phyloP scores from a whole-genome alignment of 1,140 invertebrate genomes.

The Sycobia sp. region DNA sequence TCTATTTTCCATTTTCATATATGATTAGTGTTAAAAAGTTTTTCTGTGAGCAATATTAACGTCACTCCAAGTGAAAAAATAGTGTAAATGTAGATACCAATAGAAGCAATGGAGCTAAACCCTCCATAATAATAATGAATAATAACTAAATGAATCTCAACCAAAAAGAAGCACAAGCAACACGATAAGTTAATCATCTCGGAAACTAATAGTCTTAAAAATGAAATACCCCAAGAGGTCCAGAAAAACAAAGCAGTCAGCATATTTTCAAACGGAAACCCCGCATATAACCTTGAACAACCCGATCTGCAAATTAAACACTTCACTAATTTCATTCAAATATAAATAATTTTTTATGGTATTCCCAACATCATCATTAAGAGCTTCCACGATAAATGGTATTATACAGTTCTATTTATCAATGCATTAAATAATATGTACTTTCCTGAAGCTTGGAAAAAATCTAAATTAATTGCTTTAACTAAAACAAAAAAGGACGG shows the following conservation, averaged over 20 bases:
- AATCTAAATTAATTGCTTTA: background rate
- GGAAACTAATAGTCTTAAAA: slow-evolving; percentile 1
- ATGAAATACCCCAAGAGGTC: background rate
- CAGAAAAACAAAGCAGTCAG: background rate
- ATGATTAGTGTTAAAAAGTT: no score
- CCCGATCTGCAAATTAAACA: background rate
- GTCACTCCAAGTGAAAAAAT: no score
- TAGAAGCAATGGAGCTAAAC: no score
- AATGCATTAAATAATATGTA: background rate
- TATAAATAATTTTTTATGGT: background rate
- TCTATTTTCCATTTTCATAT: no score
- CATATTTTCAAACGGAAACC: background rate
- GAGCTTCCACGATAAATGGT: background rate
- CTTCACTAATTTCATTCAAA: background rate
- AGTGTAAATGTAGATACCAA: no score
- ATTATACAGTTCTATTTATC: slow-evolving; percentile 1
- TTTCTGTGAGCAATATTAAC: no score
- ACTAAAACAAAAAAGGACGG: background rate
- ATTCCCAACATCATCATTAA: slow-evolving; percentile 10
- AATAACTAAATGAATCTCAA: no score
- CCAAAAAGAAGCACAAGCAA: slow-evolving; percentile 8
- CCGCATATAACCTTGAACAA: background rate
- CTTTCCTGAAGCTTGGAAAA: slow-evolving; percentile 8
- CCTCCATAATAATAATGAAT: no score
- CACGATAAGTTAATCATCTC: background rate